Percentiles rank a stretch among this genome's conserved stretches.
Evolutionary conservation across 2,797 vertebrate species (phyloP).

Genomic region (Nyctibius grandis): DNA sequence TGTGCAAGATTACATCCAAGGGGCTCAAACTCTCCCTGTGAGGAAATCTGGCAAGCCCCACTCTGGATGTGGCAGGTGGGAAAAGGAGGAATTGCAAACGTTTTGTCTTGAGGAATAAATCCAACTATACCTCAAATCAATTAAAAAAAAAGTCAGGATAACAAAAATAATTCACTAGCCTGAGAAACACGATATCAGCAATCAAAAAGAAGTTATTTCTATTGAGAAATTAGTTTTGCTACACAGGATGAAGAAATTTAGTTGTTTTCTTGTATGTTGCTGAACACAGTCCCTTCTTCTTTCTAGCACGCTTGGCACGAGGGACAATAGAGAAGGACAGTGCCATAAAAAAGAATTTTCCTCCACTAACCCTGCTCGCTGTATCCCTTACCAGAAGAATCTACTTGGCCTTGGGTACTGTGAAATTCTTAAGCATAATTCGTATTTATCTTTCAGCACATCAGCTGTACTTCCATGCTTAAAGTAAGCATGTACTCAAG

Average conservation of each 20-base stretch:
- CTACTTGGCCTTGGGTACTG: background rate
- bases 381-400: background rate
- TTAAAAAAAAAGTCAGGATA: background rate
- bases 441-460: constrained; percentile 27
- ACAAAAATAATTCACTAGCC: background rate
- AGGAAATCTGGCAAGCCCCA: background rate
- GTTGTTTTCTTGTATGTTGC: background rate
- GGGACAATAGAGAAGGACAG: background rate
- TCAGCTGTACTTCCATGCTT: background rate
- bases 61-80: background rate
- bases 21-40: background rate
- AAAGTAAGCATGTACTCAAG: background rate
- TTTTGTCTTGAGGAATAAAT: background rate
- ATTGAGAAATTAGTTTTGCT: background rate
- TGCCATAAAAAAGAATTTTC: constrained; percentile 9
- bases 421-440: background rate
- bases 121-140: background rate
- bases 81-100: background rate
- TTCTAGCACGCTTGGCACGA: background rate
- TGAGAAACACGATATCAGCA: background rate
- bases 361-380: background rate
- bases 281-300: background rate
- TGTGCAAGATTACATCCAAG: background rate
- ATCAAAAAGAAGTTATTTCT: background rate
- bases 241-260: background rate